Conservation (phyloP, 1,140 invertebrate genomes). For the Drosophila ambigua region DNA sequence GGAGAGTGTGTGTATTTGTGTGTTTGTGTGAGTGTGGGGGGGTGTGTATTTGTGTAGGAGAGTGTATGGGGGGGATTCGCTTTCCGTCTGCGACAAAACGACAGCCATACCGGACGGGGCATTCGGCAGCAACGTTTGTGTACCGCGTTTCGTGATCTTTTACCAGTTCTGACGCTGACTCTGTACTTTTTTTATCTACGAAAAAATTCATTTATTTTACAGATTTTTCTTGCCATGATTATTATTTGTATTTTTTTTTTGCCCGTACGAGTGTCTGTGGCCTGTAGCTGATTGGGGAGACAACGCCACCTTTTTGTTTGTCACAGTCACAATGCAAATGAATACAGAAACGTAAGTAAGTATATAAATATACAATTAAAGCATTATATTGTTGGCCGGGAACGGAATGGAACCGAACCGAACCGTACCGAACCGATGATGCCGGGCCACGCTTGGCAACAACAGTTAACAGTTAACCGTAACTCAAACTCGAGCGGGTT, state of each 20-base stretch:
- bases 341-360: constrained; percentile 9
- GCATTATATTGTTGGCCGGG: constrained; percentile 15
- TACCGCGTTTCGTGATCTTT: constrained; percentile 74
- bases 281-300: constrained; percentile 23
- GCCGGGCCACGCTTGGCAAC: constrained; percentile 37
- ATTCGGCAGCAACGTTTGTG: constrained; percentile 19
- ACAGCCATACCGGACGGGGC: constrained; percentile 3
- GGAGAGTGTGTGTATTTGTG: too few relatives aligned
- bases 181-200: constrained; percentile 54
- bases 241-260: constrained; percentile 6
- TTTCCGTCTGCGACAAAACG: constrained; percentile 63
- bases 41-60: constrained; percentile 19
- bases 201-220: constrained; percentile 54
- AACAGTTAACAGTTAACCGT: constrained; percentile 31
- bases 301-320: constrained; percentile 33
- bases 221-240: constrained; percentile 47
- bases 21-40: constrained; percentile 15
- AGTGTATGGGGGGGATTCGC: constrained; percentile 46
- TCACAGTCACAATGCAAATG: constrained; percentile 42
- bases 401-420: constrained; percentile 4
- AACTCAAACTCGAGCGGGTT: constrained; percentile 9
- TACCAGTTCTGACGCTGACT: constrained; percentile 51
- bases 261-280: constrained; percentile 1
- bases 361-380: constrained; percentile 41
- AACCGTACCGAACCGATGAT: constrained; percentile 11